A percentile compares a stretch with the other conserved stretches of the same genome.
phyloP scores from a whole-genome alignment of 1,140 invertebrate genomes.

The Dufourea novaeangliae region DNA sequence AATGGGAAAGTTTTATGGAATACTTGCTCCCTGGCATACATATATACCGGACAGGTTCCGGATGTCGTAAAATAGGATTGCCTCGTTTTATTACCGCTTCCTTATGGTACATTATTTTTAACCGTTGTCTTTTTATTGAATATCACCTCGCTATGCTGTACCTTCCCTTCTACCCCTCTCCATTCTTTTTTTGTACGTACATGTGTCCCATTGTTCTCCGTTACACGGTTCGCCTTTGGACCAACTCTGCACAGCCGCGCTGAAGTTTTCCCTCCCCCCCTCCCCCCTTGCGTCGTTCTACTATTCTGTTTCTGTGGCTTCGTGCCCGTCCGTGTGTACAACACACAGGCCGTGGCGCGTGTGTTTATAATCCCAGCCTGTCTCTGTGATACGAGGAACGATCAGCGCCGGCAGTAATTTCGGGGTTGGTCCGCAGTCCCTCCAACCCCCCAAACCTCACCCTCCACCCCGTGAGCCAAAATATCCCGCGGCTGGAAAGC shows the following conservation, averaged over 20 bases:
- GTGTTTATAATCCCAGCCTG: slow-evolving; percentile 55
- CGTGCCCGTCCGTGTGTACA: neutral
- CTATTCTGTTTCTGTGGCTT: neutral
- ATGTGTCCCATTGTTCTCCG: slow-evolving; percentile 17
- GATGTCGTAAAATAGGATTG: slow-evolving; percentile 27
- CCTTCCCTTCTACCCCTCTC: neutral
- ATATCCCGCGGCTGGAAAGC: slow-evolving; percentile 56
- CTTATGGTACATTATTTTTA: neutral
- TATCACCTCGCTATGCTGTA: neutral
- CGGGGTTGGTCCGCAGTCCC: slow-evolving; percentile 40
- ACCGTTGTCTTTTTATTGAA: neutral
- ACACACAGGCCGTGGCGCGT: slow-evolving; percentile 1
- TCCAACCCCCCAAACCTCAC: too few species aligned
- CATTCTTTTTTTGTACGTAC: neutral
- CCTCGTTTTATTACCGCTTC: slow-evolving; percentile 27
- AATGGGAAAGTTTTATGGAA: slow-evolving; percentile 35
- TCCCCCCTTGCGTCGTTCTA: neutral
- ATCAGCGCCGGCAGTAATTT: slow-evolving; percentile 60
- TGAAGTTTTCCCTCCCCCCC: neutral
- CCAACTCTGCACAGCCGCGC: neutral
- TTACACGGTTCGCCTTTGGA: slow-evolving; percentile 25
- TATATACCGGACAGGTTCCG: slow-evolving; percentile 5
- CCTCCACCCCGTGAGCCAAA: slow-evolving; percentile 52
- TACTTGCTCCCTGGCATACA: neutral
- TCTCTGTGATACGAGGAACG: slow-evolving; percentile 56